Conservation (phyloP, 1,140 invertebrate genomes). For the Cydia fagiglandana region DNA sequence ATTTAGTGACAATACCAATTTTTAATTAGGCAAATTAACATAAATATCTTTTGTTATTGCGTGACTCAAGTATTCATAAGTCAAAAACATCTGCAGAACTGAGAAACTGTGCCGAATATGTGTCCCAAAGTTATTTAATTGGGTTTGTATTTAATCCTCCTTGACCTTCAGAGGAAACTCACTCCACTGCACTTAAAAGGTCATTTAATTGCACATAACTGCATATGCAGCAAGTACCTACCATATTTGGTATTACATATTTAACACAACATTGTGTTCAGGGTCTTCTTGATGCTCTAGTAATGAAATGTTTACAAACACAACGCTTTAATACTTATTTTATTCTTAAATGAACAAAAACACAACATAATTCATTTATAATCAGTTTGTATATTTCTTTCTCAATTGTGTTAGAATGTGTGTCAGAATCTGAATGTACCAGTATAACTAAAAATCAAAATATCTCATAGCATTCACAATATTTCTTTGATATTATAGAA, state of each 20-base stretch:
- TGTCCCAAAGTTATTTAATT: background rate
- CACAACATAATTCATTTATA: too few relatives aligned
- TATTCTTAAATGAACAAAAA: too few relatives aligned
- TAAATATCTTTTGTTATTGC: conserved; percentile 17
- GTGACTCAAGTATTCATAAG: conserved; percentile 15
- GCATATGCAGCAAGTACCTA: background rate
- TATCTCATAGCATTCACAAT: too few relatives aligned
- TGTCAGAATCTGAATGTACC: too few relatives aligned
- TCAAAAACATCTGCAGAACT: conserved; percentile 25
- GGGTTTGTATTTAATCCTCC: conserved; percentile 25
- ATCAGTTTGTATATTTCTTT: too few relatives aligned
- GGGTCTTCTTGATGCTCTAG: background rate
- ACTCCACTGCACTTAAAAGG: conserved; percentile 14
- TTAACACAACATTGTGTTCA: background rate
- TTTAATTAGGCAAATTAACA: conserved; percentile 11
- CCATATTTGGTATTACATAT: conserved; percentile 10
- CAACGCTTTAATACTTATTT: background rate
- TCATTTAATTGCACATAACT: conserved; percentile 8
- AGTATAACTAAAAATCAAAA: too few relatives aligned
- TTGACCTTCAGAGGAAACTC: conserved; percentile 47
- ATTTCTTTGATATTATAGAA: too few relatives aligned
- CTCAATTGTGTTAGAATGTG: too few relatives aligned
- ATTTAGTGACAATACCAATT: background rate
- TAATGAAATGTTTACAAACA: background rate
- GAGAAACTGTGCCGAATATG: background rate